phyloP scores from a whole-genome alignment of 1,140 invertebrate species.

The Schlechtendalia chinensis region DNA sequence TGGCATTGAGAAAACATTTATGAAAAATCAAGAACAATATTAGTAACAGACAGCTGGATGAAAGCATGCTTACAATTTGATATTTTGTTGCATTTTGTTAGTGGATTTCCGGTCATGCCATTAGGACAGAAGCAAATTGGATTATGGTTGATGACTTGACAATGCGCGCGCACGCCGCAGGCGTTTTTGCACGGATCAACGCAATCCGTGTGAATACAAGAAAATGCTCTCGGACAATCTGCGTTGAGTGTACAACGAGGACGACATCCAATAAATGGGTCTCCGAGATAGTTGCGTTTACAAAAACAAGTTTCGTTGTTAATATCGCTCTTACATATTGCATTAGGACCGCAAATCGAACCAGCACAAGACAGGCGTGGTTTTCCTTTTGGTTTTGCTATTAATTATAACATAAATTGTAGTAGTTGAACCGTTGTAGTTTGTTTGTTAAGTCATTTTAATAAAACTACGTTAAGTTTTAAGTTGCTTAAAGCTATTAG shows the following conservation, averaged over 20 bases:
- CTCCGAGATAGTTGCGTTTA: conserved; percentile 62
- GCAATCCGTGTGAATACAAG: conserved; percentile 79
- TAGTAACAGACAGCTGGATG: neutral
- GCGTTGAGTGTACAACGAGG: conserved; percentile 77
- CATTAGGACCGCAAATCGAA: conserved; percentile 72
- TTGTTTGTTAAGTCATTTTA: conserved; percentile 22
- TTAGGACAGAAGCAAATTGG: conserved; percentile 74
- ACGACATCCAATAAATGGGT: conserved; percentile 69
- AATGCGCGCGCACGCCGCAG: conserved; percentile 72
- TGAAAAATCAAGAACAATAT: neutral
- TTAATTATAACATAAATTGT: conserved; percentile 15
- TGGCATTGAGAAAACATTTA: conserved; percentile 35
- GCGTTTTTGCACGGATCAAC: conserved; percentile 72
- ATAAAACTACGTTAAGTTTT: neutral
- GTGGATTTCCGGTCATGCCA: conserved; percentile 77
- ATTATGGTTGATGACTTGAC: conserved; percentile 77
- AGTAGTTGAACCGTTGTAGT: conserved; percentile 2
- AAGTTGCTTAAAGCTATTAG: neutral
- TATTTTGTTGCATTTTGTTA: conserved; percentile 64
- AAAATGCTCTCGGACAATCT: conserved; percentile 67
- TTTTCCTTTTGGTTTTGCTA: conserved; percentile 34
- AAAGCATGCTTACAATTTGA: conserved; percentile 48
- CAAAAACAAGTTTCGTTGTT: conserved; percentile 67
- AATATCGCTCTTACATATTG: conserved; percentile 65
- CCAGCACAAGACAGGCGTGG: conserved; percentile 63